Conservation (phyloP, 2,113 vertebrate genomes). For the Tringa solitaria region DNA sequence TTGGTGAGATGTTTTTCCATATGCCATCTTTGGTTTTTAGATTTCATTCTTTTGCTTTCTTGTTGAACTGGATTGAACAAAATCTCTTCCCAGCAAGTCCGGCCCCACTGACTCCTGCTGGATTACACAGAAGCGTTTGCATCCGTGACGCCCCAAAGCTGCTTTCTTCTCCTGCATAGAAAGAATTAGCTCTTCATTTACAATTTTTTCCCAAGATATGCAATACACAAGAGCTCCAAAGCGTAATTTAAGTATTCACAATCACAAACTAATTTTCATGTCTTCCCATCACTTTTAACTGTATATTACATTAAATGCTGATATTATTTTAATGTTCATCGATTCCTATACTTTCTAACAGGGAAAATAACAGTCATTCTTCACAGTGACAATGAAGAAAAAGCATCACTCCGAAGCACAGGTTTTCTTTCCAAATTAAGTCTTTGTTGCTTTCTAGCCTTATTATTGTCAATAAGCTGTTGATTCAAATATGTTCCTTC, state of each 20-base stretch:
- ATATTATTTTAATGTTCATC: constrained; percentile 24
- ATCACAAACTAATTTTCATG: constrained; percentile 23
- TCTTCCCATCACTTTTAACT: constrained; percentile 32
- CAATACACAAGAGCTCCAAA: constrained; percentile 3
- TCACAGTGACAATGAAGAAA: constrained; percentile 3
- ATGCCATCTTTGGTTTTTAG: not conserved
- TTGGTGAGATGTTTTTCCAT: not conserved
- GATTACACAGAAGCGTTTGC: not conserved
- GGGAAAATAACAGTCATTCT: constrained; percentile 4
- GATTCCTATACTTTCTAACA: constrained; percentile 14
- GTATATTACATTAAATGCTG: constrained; percentile 4
- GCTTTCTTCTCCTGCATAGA: not conserved
- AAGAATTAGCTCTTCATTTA: constrained; percentile 30
- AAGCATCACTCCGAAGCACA: not conserved
- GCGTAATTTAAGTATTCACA: constrained; percentile 24
- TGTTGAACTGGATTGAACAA: not conserved
- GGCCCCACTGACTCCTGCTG: not conserved
- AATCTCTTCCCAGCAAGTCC: constrained; percentile 39
- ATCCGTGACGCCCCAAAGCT: not conserved
- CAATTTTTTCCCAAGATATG: constrained; percentile 1
- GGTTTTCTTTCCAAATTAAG: constrained; percentile 26
- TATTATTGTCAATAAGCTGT: not conserved
- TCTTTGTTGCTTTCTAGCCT: not conserved
- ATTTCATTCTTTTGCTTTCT: not conserved
- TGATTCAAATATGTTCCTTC: not conserved